Evolutionary conservation across 2,113 vertebrate genomes (phyloP).

Genomic region (Nothoprocta perdicaria): DNA sequence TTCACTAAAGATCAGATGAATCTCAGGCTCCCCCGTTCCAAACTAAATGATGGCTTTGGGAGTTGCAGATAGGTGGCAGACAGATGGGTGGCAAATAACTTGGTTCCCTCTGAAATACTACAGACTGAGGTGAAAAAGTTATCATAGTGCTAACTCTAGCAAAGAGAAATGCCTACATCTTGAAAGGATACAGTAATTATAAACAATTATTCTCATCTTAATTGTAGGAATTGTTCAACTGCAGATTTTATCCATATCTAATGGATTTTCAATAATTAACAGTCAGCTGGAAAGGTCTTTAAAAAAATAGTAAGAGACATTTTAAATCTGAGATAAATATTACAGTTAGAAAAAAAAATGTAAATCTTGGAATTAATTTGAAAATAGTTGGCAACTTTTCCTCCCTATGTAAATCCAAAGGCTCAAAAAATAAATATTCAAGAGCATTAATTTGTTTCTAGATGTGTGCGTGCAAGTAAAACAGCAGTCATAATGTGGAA

Average conservation of each 20-base stretch:
- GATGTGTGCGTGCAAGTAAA: slow-evolving; percentile 82
- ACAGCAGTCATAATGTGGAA: slow-evolving; percentile 84
- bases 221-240: neutral
- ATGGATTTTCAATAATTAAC: slow-evolving; percentile 27
- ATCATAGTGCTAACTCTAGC: neutral
- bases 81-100: neutral
- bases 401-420: slow-evolving; percentile 65
- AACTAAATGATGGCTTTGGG: neutral
- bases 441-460: slow-evolving; percentile 83
- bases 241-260: neutral
- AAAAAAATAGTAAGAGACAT: neutral
- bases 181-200: neutral
- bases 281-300: neutral
- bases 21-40: neutral
- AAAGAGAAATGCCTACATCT: neutral
- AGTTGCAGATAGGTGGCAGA: neutral
- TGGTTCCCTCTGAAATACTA: neutral
- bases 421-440: slow-evolving; percentile 81
- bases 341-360: slow-evolving; percentile 10
- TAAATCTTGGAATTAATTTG: slow-evolving; percentile 48
- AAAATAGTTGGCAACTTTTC: slow-evolving; percentile 67
- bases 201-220: neutral
- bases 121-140: neutral
- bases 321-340: slow-evolving; percentile 3
- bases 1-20: neutral